phyloP scores from a whole-genome alignment of 2,888 invertebrate species.

The Cephus pulcher region DNA sequence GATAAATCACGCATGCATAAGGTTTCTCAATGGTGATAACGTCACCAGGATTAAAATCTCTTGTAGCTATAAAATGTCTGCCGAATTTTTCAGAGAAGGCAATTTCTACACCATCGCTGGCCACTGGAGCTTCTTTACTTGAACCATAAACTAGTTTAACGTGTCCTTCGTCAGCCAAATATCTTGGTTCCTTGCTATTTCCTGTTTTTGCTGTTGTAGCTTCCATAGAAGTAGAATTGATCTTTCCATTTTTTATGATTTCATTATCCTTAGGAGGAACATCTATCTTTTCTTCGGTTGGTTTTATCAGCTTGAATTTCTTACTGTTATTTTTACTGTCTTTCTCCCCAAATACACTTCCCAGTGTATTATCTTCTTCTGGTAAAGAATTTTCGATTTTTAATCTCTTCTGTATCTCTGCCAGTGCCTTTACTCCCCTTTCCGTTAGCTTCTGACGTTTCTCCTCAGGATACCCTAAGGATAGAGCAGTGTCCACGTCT shows the following conservation, averaged over 20 bases:
- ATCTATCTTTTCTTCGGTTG: conserved; percentile 17
- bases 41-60: conserved; percentile 59
- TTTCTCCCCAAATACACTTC: neutral
- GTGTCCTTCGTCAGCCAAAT: conserved; percentile 45
- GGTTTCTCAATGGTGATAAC: conserved; percentile 58
- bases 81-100: conserved; percentile 55
- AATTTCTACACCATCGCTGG: conserved; percentile 53
- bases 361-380: neutral
- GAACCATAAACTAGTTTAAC: conserved; percentile 47
- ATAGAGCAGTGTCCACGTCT: conserved; percentile 57
- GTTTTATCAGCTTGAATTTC: conserved; percentile 28
- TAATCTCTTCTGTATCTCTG: conserved; percentile 37
- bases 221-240: conserved; percentile 12
- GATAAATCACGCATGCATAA: conserved; percentile 55
- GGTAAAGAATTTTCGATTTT: neutral
- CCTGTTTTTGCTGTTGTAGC: conserved; percentile 12
- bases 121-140: conserved; percentile 52
- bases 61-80: conserved; percentile 57
- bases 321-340: conserved; percentile 10
- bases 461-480: conserved; percentile 56
- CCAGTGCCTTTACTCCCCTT: conserved; percentile 54
- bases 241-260: neutral
- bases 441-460: conserved; percentile 55
- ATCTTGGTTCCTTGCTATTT: conserved; percentile 34
- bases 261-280: neutral